Evolutionary conservation across 2,113 vertebrate genomes (phyloP).

Genomic region (Coptodon rendalli): DNA sequence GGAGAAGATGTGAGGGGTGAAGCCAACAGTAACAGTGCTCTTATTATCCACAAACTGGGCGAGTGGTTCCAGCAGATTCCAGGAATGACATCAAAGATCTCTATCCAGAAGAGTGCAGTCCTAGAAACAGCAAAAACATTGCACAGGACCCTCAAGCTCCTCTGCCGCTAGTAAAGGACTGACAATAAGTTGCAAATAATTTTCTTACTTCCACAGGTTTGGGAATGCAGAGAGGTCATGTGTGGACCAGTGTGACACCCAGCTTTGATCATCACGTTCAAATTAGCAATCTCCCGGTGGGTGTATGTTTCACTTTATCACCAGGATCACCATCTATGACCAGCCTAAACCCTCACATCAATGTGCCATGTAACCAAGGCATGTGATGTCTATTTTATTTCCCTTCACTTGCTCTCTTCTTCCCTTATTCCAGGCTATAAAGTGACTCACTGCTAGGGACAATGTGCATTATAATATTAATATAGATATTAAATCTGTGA

Average conservation of each 20-base stretch:
- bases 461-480: constrained; percentile 24
- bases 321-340: constrained; percentile 5
- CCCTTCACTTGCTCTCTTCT: background rate
- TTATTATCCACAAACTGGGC: no score
- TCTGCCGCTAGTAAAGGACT: background rate
- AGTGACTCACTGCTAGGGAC: background rate
- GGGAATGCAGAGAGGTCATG: background rate
- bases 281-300: constrained; percentile 39
- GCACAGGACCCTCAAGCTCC: background rate
- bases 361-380: background rate
- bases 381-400: constrained; percentile 14
- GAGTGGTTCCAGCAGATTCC: no score
- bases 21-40: no score
- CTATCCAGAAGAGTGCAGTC: background rate
- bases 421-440: background rate
- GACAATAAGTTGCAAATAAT: background rate
- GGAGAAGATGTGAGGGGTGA: no score
- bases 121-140: background rate
- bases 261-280: background rate
- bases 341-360: background rate
- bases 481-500: constrained; percentile 49
- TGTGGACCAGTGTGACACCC: background rate
- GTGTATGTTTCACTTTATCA: constrained; percentile 41
- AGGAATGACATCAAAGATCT: background rate
- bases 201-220: background rate